Percentiles rank a stretch among this genome's conserved stretches.
Evolutionary conservation across 2,113 vertebrate genomes (phyloP).

Genomic region (Nothobranchius kuhntae): DNA sequence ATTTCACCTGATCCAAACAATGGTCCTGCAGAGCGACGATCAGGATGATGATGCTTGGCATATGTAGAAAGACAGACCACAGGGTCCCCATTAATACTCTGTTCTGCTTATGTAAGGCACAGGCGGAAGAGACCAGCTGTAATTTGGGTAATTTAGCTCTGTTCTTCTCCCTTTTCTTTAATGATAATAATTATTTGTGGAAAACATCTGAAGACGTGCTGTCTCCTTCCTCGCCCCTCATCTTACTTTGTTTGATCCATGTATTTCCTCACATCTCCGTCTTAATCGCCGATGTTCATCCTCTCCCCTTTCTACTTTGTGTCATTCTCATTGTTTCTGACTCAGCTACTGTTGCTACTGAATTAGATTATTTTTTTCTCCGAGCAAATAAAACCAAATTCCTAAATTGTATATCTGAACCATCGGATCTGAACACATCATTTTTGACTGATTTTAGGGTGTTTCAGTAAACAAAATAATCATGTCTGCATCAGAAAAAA

Average conservation of each 20-base stretch:
- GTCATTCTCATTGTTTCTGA: not conserved
- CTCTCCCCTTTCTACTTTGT: not conserved
- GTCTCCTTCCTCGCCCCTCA: conserved; percentile 5
- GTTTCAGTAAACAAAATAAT: not conserved
- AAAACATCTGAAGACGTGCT: conserved; percentile 57
- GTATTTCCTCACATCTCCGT: conserved; percentile 17
- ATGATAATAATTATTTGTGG: conserved; percentile 66
- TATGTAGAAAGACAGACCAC: conserved; percentile 38
- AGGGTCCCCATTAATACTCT: conserved; percentile 33
- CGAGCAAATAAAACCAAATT: not conserved
- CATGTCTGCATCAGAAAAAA: conserved; percentile 7
- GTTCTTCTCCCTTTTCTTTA: conserved; percentile 43
- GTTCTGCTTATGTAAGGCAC: conserved; percentile 14
- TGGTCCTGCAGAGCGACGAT: conserved; percentile 8
- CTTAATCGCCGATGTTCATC: conserved; percentile 24
- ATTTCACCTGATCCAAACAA: conserved; percentile 22
- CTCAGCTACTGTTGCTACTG: conserved; percentile 11
- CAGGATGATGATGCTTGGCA: conserved; percentile 23
- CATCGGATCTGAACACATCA: no score
- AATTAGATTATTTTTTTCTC: conserved; percentile 10
- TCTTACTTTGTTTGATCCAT: conserved; percentile 42
- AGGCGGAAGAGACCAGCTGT: conserved; percentile 31
- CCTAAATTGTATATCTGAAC: not conserved
- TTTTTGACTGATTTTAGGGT: not conserved
- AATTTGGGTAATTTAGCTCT: conserved; percentile 58